Conservation (phyloP, 2,113 vertebrate species). For the Litocranius walleri region DNA sequence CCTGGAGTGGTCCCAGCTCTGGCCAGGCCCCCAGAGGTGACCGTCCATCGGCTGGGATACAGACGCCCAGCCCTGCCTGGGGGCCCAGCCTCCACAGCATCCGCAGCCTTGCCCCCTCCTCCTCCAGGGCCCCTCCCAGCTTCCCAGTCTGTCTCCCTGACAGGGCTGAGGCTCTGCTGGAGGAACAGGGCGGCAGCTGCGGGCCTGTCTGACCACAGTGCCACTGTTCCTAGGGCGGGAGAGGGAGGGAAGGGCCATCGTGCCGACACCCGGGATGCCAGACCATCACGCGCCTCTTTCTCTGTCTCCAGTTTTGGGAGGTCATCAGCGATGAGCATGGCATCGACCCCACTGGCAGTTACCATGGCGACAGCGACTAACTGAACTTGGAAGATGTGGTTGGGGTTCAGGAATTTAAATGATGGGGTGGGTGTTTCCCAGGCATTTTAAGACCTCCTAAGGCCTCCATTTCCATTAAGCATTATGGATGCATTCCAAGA, state of each 20-base stretch:
- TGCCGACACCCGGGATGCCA: background rate
- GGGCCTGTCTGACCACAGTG: background rate
- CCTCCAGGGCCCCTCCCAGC: background rate
- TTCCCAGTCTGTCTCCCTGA: background rate
- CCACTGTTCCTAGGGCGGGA: background rate
- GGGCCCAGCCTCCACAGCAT: background rate
- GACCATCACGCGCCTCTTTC: background rate
- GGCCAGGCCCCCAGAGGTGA: background rate
- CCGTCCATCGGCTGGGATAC: background rate
- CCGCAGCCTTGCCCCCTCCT: background rate
- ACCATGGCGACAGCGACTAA: slow-evolving; percentile 84
- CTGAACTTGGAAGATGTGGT: background rate
- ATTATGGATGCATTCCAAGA: slow-evolving; percentile 56
- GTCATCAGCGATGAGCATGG: slow-evolving; percentile 90
- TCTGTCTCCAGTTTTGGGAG: slow-evolving; percentile 86
- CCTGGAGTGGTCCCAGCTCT: background rate
- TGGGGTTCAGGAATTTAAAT: slow-evolving; percentile 28
- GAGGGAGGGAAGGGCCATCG: background rate
- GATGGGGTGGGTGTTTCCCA: slow-evolving; percentile 43
- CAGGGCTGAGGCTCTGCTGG: background rate
- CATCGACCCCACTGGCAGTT: slow-evolving; percentile 88
- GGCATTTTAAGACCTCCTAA: slow-evolving; percentile 24
- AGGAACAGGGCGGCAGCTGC: background rate
- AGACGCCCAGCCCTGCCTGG: background rate
- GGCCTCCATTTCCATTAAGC: slow-evolving; percentile 58